Percentiles rank a stretch among this genome's conserved stretches.
These are phyloP conservation scores for Alouatta palliata DNA, from an alignment of 2,113 vertebrate genomes.

Conservation along the genomic window DNA sequence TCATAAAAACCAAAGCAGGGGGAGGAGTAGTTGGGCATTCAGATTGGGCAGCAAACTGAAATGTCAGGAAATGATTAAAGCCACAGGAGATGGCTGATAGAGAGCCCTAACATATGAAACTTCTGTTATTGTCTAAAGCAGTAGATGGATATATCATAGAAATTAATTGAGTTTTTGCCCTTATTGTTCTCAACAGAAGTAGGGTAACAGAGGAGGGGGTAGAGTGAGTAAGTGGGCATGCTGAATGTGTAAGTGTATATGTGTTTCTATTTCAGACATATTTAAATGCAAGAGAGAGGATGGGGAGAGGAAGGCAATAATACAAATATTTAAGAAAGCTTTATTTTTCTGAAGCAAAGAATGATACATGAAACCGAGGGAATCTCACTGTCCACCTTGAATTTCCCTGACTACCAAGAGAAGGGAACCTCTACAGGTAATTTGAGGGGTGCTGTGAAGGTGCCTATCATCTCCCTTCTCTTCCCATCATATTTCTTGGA, in stretches of 20 bases:
- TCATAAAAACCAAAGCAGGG: neutral
- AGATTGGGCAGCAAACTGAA: neutral
- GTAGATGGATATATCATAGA: neutral
- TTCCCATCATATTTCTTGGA: neutral
- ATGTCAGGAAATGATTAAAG: slow-evolving; percentile 12
- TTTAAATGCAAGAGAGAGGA: neutral
- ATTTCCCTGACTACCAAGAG: neutral
- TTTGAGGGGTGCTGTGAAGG: neutral
- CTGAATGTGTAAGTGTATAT: neutral
- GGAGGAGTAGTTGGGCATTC: neutral
- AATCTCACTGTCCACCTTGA: neutral
- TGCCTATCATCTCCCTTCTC: neutral
- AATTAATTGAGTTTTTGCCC: slow-evolving; percentile 20
- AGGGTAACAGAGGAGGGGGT: neutral
- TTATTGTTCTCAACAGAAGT: neutral
- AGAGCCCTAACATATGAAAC: neutral
- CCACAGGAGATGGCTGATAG: neutral
- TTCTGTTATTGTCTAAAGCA: neutral
- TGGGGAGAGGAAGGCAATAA: neutral
- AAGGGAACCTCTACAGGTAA: neutral
- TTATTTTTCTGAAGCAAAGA: neutral
- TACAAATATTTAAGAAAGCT: neutral
- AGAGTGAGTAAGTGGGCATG: fast-evolving
- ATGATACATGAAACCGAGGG: neutral
- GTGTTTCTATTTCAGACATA: neutral